phyloP scores from a whole-genome alignment of 2,888 invertebrate species.

The Nomada goodeniana region DNA sequence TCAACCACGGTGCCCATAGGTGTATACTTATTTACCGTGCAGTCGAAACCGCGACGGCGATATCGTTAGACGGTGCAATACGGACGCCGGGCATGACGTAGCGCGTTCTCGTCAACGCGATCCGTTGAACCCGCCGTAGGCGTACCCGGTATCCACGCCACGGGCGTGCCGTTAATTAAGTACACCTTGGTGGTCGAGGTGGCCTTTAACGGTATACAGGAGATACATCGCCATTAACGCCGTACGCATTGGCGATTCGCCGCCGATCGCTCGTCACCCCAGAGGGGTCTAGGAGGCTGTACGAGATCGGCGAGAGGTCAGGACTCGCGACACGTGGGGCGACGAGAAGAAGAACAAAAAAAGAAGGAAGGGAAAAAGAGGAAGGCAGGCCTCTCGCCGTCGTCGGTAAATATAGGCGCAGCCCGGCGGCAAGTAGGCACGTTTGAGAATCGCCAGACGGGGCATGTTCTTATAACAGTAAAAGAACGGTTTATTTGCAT shows the following conservation, averaged over 20 bases:
- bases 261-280: slow-evolving; percentile 60
- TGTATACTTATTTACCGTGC: slow-evolving; percentile 63
- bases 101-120: slow-evolving; percentile 59
- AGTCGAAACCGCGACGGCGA: slow-evolving; percentile 68
- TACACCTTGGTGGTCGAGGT: slow-evolving; percentile 64
- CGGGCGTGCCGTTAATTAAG: slow-evolving; percentile 72
- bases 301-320: slow-evolving; percentile 55
- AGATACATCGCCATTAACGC: slow-evolving; percentile 70
- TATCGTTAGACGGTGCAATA: slow-evolving; percentile 67
- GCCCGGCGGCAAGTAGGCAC: slow-evolving; percentile 37
- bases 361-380: slow-evolving; percentile 25
- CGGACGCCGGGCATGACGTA: slow-evolving; percentile 65
- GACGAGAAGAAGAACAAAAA: slow-evolving; percentile 37
- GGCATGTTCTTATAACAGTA: slow-evolving; percentile 69
- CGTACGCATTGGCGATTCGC: slow-evolving; percentile 61
- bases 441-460: slow-evolving; percentile 57
- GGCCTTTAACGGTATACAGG: slow-evolving; percentile 75
- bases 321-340: slow-evolving; percentile 52
- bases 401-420: slow-evolving; percentile 73
- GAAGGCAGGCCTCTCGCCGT: slow-evolving; percentile 21
- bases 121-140: slow-evolving; percentile 51
- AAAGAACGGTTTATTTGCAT: slow-evolving; percentile 69
- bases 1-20: slow-evolving; percentile 33
- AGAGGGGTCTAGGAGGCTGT: not conserved
- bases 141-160: slow-evolving; percentile 42